phyloP scores from a whole-genome alignment of 2,888 invertebrate genomes.

The Chymomyza caudatula region DNA sequence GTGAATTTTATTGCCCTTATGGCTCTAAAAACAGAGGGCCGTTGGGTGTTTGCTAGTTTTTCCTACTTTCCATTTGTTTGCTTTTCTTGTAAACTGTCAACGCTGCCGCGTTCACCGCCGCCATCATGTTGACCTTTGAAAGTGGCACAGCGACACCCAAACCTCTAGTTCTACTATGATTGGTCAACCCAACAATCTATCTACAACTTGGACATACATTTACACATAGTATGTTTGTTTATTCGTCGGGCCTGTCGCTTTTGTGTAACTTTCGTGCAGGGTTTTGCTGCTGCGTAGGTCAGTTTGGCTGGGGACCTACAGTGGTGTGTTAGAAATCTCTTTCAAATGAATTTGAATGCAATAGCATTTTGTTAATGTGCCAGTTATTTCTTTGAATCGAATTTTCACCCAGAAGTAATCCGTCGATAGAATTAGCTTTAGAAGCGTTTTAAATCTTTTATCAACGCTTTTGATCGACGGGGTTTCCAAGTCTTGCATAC shows the following conservation, averaged over 20 bases:
- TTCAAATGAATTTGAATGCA: no score
- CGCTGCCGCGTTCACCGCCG: not conserved
- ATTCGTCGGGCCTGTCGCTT: constrained; percentile 28
- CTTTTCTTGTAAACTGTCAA: constrained; percentile 11
- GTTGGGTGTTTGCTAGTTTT: not conserved
- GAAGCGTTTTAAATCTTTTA: no score
- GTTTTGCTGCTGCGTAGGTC: constrained; percentile 61
- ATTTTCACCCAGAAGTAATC: no score
- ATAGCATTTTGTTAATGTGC: no score
- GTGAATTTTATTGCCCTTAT: constrained; percentile 45
- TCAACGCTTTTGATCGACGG: no score
- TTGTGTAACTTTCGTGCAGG: constrained; percentile 67
- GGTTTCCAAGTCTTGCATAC: no score
- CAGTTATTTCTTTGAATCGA: no score
- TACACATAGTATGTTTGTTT: constrained; percentile 16
- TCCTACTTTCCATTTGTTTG: constrained; percentile 1
- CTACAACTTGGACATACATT: constrained; percentile 23
- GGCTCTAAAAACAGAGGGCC: constrained; percentile 22
- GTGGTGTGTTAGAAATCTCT: no score
- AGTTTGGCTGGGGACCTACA: constrained; percentile 54
- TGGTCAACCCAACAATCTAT: not conserved
- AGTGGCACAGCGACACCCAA: constrained; percentile 1
- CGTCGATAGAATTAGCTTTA: no score
- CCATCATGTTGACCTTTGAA: constrained; percentile 16
- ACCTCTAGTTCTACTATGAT: not conserved